Conservation (phyloP, 2,113 vertebrate species). For the Polypterus senegalus region DNA sequence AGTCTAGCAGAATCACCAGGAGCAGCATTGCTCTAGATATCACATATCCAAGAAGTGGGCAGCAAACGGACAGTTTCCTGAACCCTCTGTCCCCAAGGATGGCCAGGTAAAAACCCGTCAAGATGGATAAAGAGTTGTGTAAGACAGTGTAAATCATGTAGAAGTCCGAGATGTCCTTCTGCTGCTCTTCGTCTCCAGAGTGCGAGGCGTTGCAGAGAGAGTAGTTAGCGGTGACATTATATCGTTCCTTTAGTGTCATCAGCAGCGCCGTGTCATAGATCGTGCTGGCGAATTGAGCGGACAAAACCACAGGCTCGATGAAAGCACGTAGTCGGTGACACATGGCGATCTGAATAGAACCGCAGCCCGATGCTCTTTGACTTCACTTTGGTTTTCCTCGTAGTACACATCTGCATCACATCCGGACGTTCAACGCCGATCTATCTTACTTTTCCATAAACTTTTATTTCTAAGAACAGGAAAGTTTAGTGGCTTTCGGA, state of each 20-base stretch:
- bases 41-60: constrained; percentile 50
- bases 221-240: constrained; percentile 12
- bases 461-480: no score
- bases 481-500: no score
- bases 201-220: constrained; percentile 23
- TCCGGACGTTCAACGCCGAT: no score
- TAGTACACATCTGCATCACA: no score
- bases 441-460: no score
- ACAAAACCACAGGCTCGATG: constrained; percentile 45
- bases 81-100: constrained; percentile 48
- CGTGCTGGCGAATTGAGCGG: constrained; percentile 44
- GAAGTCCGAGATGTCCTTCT: constrained; percentile 55
- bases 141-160: constrained; percentile 59
- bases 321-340: not conserved
- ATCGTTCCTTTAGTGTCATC: constrained; percentile 51
- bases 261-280: constrained; percentile 53
- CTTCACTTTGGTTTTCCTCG: no score
- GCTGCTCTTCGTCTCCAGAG: constrained; percentile 33
- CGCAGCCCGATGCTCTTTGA: no score
- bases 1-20: constrained; percentile 43
- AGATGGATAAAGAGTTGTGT: constrained; percentile 41
- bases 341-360: no score
- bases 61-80: constrained; percentile 49
- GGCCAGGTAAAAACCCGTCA: constrained; percentile 48
- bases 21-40: constrained; percentile 43